Evolutionary conservation across 2,888 invertebrate genomes (phyloP).

Genomic region (Argynnis bischoffii): DNA sequence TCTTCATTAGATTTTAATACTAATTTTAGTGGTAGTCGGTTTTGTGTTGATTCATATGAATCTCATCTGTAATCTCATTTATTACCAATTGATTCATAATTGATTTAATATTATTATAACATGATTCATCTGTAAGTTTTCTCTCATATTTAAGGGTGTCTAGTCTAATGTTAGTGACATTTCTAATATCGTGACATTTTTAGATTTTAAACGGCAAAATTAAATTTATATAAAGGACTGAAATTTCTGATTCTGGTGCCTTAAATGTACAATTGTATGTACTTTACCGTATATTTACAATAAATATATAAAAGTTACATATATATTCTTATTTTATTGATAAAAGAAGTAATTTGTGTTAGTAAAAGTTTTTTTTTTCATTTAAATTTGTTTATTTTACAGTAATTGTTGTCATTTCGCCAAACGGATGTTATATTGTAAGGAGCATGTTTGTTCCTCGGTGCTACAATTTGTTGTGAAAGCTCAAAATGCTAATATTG

Average conservation of each 20-base stretch:
- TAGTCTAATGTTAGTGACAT: conserved; percentile 33
- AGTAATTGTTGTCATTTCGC: no score
- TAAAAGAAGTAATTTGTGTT: no score
- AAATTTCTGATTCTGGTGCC: conserved; percentile 52
- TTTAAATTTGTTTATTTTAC: no score
- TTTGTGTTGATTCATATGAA: conserved; percentile 23
- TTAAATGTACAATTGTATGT: conserved; percentile 49
- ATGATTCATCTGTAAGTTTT: conserved; percentile 1
- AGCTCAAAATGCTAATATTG: conserved; percentile 7
- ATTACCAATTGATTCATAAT: conserved; percentile 10
- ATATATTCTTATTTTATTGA: neutral
- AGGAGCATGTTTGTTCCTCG: conserved; percentile 4
- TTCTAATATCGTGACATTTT: conserved; percentile 15
- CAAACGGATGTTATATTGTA: conserved; percentile 2
- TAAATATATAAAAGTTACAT: conserved; percentile 41
- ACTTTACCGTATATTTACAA: conserved; percentile 39
- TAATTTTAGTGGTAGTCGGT: conserved; percentile 26
- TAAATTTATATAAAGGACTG: conserved; percentile 21
- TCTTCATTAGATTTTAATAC: conserved; percentile 22
- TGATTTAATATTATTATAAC: conserved; percentile 13
- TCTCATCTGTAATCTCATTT: conserved; percentile 13
- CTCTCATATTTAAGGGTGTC: conserved; percentile 27
- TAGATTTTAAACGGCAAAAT: conserved; percentile 17
- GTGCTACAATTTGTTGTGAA: conserved; percentile 15
- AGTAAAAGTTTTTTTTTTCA: no score